phyloP scores from a whole-genome alignment of 1,140 invertebrate genomes.

The Ips nitidus region DNA sequence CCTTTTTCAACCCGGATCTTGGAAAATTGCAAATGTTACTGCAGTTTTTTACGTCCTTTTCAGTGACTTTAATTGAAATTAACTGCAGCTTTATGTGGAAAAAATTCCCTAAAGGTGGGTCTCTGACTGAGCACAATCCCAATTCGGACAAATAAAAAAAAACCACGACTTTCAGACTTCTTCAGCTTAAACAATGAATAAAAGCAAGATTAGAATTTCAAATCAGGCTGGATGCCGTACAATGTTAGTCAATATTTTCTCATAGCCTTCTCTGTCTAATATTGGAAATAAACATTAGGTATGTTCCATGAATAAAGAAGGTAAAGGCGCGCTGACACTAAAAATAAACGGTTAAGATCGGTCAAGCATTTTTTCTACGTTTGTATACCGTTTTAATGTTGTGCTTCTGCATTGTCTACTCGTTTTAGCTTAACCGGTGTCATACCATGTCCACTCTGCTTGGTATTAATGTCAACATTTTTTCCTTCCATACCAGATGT shows the following conservation, averaged over 20 bases:
- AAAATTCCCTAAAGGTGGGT: too few relatives aligned
- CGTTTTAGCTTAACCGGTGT: too few relatives aligned
- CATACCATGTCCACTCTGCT: too few relatives aligned
- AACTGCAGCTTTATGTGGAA: too few relatives aligned
- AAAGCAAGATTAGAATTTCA: slow-evolving; percentile 30
- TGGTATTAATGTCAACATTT: too few relatives aligned
- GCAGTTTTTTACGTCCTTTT: too few relatives aligned
- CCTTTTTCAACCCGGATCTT: neutral
- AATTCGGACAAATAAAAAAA: slow-evolving; percentile 15
- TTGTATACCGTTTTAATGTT: slow-evolving; percentile 5
- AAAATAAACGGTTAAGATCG: slow-evolving; percentile 5
- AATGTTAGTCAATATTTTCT: slow-evolving; percentile 33
- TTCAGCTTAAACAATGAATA: slow-evolving; percentile 31
- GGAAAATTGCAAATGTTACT: neutral
- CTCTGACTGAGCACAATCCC: neutral
- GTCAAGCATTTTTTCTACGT: slow-evolving; percentile 6
- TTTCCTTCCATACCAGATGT: too few relatives aligned
- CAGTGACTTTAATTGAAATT: too few relatives aligned
- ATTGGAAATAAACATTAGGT: slow-evolving; percentile 28
- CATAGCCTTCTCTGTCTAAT: slow-evolving; percentile 33
- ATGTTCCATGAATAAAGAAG: slow-evolving; percentile 17
- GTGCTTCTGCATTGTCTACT: neutral
- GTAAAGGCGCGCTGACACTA: slow-evolving; percentile 13
- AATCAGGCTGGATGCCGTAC: slow-evolving; percentile 26
- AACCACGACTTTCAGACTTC: slow-evolving; percentile 15